Evolutionary conservation across 2,797 vertebrate species (phyloP), one percentile per base, ranked within the genome.

Genomic region (Sparidentex hasta): DNA sequence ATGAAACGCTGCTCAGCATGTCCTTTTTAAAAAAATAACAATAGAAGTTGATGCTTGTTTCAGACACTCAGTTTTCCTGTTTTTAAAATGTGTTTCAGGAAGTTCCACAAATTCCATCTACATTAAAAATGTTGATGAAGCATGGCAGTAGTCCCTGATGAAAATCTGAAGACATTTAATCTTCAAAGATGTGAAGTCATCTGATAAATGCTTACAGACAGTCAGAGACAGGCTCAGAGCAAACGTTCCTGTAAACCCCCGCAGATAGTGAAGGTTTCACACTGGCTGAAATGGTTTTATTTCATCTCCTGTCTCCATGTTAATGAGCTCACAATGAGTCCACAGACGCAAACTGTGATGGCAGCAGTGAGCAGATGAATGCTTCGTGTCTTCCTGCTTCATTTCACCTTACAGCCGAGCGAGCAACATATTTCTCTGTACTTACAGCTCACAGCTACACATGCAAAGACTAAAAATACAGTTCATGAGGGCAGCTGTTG

Each of bases 1-100:
- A 84, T 89, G 77, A 82, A 72, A 81, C 83, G 80, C 21, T 70
- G 25, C 11, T 66, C 65, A 59, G 75, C 48, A 85, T 72, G 65
- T 74, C 75, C 41, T 47, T 57, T 59, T 7, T 54, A n/a, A 68
- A 65, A 80, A 29, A 85, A 76, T 87, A 69, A 77, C 38, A 68
- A 23, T 57, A 3, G 76, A 79, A 69, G 29, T 17, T 75, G 47
- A n/a, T 33, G 13, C 61, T 23, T 56, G 11, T 63, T 76, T 71
- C 1, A 63, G 54, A 64, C 23, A 48, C 27, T 25, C 27, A 33
- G n/a, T 6, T 33, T 55, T 80, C 52, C 52, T 20, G 48, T 27
- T 82, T 58, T 47, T 43, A 66, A 74, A 41, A 56, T 33, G 13
- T 20, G 51, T 41, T 64, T 23, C 7, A 21, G 70, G 62, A 82